These are phyloP conservation scores for Hycleus cichorii DNA, from an alignment of 1,140 invertebrate genomes.

Conservation along the genomic window DNA sequence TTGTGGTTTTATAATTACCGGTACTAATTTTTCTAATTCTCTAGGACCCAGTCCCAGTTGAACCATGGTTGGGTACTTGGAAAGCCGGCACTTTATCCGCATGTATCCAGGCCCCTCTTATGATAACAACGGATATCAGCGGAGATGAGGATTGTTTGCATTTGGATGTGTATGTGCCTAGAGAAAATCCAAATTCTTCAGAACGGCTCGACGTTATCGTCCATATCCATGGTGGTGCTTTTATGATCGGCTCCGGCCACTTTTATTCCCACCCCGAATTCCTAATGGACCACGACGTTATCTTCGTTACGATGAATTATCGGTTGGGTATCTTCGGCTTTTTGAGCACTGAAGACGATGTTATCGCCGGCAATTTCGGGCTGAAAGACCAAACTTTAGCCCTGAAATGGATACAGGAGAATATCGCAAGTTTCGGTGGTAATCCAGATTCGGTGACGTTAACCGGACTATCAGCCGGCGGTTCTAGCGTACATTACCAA, in stretches of 20 bases:
- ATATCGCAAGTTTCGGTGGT: conserved; percentile 25
- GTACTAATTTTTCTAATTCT: not conserved
- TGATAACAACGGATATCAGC: not conserved
- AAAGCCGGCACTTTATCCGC: conserved; percentile 9
- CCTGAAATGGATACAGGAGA: no score
- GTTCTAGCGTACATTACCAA: conserved; percentile 47
- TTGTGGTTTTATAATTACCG: not conserved
- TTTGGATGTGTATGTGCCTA: conserved; percentile 23
- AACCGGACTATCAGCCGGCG: conserved; percentile 41
- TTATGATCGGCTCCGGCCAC: conserved; percentile 44
- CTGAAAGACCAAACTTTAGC: no score
- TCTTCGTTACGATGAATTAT: conserved; percentile 57
- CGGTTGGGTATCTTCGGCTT: conserved; percentile 45
- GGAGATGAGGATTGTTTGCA: conserved; percentile 20
- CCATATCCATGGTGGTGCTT: conserved; percentile 52
- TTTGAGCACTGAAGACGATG: conserved; percentile 25
- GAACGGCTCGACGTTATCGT: conserved; percentile 45
- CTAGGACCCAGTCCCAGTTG: conserved; percentile 22
- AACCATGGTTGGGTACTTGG: conserved; percentile 23
- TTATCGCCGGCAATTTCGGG: conserved; percentile 40
- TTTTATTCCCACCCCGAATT: conserved; percentile 40
- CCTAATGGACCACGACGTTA: conserved; percentile 52
- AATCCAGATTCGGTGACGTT: conserved; percentile 48
- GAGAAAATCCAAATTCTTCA: conserved; percentile 28
- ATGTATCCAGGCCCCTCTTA: conserved; percentile 8